Conservation (phyloP, 2,888 invertebrate species). For the Drosophila pseudotalamancana region DNA sequence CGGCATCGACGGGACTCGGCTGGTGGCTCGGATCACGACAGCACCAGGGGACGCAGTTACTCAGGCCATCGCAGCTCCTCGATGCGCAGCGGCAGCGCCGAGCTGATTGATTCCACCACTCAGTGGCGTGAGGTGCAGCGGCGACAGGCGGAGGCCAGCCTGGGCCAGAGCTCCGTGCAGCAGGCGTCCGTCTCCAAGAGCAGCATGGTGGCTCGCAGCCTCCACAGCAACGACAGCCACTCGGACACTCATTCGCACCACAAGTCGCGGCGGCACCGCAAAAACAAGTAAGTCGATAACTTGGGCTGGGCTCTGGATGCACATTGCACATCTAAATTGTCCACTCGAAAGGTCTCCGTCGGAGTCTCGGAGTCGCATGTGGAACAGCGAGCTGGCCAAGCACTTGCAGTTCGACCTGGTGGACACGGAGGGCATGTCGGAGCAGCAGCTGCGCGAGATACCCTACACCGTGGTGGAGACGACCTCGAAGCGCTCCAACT, state of each 20-base stretch:
- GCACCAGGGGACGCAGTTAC: slow-evolving; percentile 85
- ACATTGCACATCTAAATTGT: background rate
- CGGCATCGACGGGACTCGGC: slow-evolving; percentile 89
- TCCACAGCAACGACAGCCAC: slow-evolving; percentile 85
- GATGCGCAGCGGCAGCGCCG: slow-evolving; percentile 85
- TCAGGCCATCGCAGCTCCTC: slow-evolving; percentile 84
- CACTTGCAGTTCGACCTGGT: slow-evolving; percentile 95
- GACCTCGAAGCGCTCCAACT: slow-evolving; percentile 82
- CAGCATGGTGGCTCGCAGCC: slow-evolving; percentile 84
- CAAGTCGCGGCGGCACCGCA: slow-evolving; percentile 85
- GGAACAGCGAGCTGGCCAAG: slow-evolving; percentile 91
- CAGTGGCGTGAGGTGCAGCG: slow-evolving; percentile 95
- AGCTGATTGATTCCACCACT: slow-evolving; percentile 93
- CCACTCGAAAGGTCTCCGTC: slow-evolving; percentile 87
- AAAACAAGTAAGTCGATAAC: slow-evolving; percentile 86
- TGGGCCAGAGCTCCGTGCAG: slow-evolving; percentile 86
- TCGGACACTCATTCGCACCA: slow-evolving; percentile 86
- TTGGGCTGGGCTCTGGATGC: fast-evolving
- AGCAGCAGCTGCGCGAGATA: slow-evolving; percentile 93
- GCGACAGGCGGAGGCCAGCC: slow-evolving; percentile 87
- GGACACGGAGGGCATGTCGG: slow-evolving; percentile 95
- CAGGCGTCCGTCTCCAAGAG: slow-evolving; percentile 89
- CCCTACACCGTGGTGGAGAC: slow-evolving; percentile 95
- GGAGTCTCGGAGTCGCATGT: slow-evolving; percentile 88
- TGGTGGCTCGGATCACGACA: slow-evolving; percentile 89